Conservation (phyloP, 2,113 vertebrate species). For the Lichenostomus cassidix region DNA sequence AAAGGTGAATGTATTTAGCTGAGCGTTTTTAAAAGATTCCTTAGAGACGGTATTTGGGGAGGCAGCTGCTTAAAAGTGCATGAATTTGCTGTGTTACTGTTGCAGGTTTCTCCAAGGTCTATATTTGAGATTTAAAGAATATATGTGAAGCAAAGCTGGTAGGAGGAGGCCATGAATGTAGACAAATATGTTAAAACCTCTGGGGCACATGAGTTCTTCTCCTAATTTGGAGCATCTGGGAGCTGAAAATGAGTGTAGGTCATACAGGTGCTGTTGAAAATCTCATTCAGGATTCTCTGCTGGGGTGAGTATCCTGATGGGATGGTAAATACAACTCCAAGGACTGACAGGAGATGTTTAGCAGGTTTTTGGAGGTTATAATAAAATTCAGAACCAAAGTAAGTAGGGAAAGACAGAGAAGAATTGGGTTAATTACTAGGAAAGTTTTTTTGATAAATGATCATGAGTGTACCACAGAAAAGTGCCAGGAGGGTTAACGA, state of each 20-base stretch:
- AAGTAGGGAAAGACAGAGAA: background rate
- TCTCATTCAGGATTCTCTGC: background rate
- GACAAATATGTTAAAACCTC: background rate
- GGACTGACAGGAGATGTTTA: background rate
- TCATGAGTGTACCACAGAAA: background rate
- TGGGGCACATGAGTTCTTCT: background rate
- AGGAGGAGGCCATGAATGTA: background rate
- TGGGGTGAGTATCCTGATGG: background rate
- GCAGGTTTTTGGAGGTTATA: background rate
- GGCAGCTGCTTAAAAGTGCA: background rate
- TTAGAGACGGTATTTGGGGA: background rate
- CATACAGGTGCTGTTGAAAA: background rate
- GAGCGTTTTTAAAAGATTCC: background rate
- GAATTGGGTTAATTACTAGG: background rate
- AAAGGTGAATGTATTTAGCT: background rate
- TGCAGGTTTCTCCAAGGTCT: background rate
- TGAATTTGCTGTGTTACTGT: background rate
- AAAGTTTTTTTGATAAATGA: constrained; percentile 4
- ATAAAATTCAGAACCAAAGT: background rate
- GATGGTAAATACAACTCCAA: background rate
- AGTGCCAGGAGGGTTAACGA: background rate
- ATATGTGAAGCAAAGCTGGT: background rate
- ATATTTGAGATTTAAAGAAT: background rate
- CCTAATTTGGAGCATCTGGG: background rate
- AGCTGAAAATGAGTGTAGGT: background rate